These are phyloP conservation scores for Brachionus sp. DNA, from an alignment of 1,140 invertebrate genomes.

Conservation along the genomic window DNA sequence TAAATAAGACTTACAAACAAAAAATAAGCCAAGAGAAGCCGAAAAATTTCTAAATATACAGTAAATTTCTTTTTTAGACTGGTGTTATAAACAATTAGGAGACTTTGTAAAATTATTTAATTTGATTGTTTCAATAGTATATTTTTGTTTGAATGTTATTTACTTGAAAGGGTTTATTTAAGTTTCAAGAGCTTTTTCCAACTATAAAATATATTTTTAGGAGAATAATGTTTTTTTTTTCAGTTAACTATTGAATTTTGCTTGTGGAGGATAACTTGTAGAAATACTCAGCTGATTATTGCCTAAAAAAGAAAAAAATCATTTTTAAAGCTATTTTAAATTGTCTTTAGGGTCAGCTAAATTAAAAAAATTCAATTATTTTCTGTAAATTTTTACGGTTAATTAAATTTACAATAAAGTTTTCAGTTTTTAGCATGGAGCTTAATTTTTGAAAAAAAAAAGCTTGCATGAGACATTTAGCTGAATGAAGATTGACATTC, in stretches of 20 bases:
- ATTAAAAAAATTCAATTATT: background rate
- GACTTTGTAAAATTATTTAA: background rate
- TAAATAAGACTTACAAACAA: background rate
- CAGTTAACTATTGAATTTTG: background rate
- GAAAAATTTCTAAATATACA: background rate
- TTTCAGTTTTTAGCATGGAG: background rate
- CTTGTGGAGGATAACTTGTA: background rate
- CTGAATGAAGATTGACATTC: background rate
- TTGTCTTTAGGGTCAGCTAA: background rate
- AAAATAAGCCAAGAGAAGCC: background rate
- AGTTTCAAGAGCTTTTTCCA: background rate
- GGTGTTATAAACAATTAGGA: background rate
- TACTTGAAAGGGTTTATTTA: background rate
- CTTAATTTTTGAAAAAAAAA: background rate
- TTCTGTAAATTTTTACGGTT: background rate
- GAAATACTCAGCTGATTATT: background rate
- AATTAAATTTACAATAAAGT: background rate
- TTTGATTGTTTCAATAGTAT: background rate
- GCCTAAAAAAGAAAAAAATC: background rate
- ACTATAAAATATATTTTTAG: background rate
- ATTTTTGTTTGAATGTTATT: background rate
- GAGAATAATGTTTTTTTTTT: background rate
- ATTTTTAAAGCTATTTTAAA: background rate
- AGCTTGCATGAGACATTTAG: background rate
- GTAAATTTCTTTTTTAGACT: background rate